Evolutionary conservation across 92 coral and sea anemone genomes (phyloP).

Genomic region (Meandrina meandrites): DNA sequence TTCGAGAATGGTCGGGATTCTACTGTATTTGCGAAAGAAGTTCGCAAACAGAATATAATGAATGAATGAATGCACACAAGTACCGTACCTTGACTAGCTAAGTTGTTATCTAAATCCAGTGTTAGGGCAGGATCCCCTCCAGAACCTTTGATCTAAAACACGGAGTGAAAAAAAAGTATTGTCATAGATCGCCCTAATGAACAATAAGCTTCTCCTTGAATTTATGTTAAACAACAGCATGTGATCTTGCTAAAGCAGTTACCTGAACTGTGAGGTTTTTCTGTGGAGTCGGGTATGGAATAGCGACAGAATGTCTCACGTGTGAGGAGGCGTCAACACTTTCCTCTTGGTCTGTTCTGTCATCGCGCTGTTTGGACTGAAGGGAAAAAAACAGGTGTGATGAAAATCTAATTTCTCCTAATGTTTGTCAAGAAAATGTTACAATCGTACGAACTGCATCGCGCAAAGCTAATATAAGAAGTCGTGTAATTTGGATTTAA

Average conservation of each 20-base stretch:
- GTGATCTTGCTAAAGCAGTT: no score
- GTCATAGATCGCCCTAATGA: neutral
- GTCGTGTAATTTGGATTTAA: neutral
- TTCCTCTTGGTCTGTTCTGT: constrained; percentile 70
- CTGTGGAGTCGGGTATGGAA: constrained; percentile 89
- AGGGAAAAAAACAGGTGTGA: neutral
- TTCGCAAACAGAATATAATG: no score
- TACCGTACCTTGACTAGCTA: constrained; percentile 71
- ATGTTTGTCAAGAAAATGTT: neutral
- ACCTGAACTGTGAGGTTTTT: constrained; percentile 89
- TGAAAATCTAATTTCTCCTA: neutral
- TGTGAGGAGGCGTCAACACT: constrained; percentile 34
- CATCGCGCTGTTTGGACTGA: constrained; percentile 91
- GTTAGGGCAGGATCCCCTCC: constrained; percentile 73
- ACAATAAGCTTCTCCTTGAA: neutral
- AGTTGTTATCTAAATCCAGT: constrained; percentile 86
- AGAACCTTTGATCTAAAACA: constrained; percentile 77
- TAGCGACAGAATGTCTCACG: constrained; percentile 76
- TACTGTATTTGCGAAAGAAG: no score
- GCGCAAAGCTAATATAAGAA: neutral
- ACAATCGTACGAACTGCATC: neutral
- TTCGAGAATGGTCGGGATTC: no score
- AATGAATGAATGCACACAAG: no score
- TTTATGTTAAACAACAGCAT: no score
- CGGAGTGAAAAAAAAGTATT: neutral